Percentiles rank a stretch among this genome's conserved stretches.
These are phyloP conservation scores for Glossosoma conforme DNA, from an alignment of 1,140 invertebrate genomes.

Conservation along the genomic window DNA sequence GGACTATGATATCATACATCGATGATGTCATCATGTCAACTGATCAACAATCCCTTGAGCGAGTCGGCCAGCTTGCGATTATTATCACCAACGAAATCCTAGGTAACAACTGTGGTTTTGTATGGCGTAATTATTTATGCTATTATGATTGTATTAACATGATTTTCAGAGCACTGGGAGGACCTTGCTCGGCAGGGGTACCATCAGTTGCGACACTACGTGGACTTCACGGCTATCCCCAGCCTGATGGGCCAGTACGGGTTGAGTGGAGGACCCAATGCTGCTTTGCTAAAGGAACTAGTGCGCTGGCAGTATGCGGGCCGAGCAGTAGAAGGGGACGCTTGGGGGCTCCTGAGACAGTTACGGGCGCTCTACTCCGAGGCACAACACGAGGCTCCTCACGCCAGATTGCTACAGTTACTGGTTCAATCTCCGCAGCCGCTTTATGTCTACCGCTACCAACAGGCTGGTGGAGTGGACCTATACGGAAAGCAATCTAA, in stretches of 20 bases:
- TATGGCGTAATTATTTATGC: no score
- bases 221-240: slow-evolving; percentile 47
- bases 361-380: slow-evolving; percentile 42
- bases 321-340: slow-evolving; percentile 32
- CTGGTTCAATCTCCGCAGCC: slow-evolving; percentile 38
- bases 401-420: slow-evolving; percentile 40
- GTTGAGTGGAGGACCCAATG: slow-evolving; percentile 30
- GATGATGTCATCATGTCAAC: no score
- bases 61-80: no score
- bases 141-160: no score
- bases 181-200: slow-evolving; percentile 49
- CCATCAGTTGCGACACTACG: slow-evolving; percentile 44
- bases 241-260: slow-evolving; percentile 42
- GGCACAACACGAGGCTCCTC: slow-evolving; percentile 44
- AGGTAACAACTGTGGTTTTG: no score
- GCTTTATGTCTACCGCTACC: slow-evolving; percentile 42
- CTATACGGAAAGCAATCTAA: slow-evolving; percentile 44
- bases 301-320: slow-evolving; percentile 43
- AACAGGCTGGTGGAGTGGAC: slow-evolving; percentile 40
- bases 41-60: no score
- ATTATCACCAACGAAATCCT: no score
- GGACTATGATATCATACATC: no score
- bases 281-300: slow-evolving; percentile 36
- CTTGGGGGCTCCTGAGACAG: slow-evolving; percentile 37
- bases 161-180: slow-evolving; percentile 43